Conservation (phyloP, 2,797 vertebrate genomes). For the Mormyrops boulengeri region DNA sequence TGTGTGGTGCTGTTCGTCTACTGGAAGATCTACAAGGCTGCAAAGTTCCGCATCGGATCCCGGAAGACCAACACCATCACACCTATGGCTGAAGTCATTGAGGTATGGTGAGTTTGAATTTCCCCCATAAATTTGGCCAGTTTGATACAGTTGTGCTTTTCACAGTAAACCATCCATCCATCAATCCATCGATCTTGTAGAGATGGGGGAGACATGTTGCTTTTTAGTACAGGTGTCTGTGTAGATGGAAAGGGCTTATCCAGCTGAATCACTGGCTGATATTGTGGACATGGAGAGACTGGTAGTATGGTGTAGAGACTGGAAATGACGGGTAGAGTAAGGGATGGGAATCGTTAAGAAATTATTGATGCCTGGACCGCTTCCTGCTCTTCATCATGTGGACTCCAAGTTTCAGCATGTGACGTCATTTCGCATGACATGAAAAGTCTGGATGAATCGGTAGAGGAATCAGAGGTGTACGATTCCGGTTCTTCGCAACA, state of each 20-base stretch:
- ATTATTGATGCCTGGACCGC: too few species aligned
- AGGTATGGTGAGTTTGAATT: constrained; percentile 51
- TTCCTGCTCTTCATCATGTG: too few species aligned
- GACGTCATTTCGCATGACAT: too few species aligned
- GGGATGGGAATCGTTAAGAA: not conserved
- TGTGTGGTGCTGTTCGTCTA: constrained; percentile 94
- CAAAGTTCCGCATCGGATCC: constrained; percentile 82
- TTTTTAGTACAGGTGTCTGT: not conserved
- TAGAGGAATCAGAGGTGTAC: too few species aligned
- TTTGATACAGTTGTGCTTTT: not conserved
- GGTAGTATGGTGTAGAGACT: not conserved
- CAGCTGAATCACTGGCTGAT: not conserved
- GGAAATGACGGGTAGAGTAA: not conserved
- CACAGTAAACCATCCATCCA: not conserved
- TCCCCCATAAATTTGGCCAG: not conserved
- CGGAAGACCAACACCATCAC: constrained; percentile 84
- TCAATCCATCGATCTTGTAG: not conserved
- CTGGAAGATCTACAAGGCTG: constrained; percentile 96
- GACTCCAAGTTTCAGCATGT: too few species aligned
- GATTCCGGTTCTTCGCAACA: too few species aligned
- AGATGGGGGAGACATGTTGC: not conserved
- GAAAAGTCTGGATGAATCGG: too few species aligned
- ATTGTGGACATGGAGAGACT: not conserved
- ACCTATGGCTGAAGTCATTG: constrained; percentile 71
- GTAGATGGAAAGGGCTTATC: not conserved